Evolutionary conservation across 1,140 invertebrate genomes (phyloP), one percentile per base, ranked within the genome.

Genomic region (Lepidurus packardi): DNA sequence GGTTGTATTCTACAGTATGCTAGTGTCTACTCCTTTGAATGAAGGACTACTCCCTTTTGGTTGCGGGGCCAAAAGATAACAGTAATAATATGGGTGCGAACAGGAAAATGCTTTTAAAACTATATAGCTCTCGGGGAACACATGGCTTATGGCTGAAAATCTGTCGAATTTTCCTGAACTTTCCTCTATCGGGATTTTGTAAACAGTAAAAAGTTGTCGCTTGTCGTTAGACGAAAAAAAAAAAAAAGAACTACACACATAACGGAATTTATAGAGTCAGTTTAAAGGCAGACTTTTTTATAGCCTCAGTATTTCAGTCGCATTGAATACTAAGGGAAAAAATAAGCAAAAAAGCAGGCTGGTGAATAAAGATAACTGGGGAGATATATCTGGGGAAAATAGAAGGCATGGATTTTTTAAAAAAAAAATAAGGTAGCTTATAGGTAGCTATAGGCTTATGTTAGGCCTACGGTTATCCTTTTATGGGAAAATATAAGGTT

Each of bases 61-160:
- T 65, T 65, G 6, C 53, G 21, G 53, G 53, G 53, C 53, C n/a
- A 65, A 9, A 21, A 65, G 53, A 65, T 65, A 65, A 21, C 53
- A 65, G 53, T 65, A 65, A 65, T 65, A 65, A 65, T 65, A 65
- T 13, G 53, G 53, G 53, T 65, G 53, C 53, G 53, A 65, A 65
- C 53, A 65, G 53, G 53, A 65, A 65, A 65, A 65, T 65, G 53
- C 53, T 65, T 65, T 65, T 65, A 65, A 65, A 65, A 13, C 53
- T 65, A n/a, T 16, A 65, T 21, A 7, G 53, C 53, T 7, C 6
- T 65, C 21, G 16, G 16, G 53, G 53, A n/a, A 65, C 53, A 65
- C 53, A 65, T 65, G 53, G 53, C 53, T 65, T n/a, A 13, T 65
- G 53, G 53, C n/a, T n/a, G 21, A 65, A 65, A 65, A n/a, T 21